phyloP scores from a whole-genome alignment of 92 coral and sea anemone species.

The Montipora capitata region DNA sequence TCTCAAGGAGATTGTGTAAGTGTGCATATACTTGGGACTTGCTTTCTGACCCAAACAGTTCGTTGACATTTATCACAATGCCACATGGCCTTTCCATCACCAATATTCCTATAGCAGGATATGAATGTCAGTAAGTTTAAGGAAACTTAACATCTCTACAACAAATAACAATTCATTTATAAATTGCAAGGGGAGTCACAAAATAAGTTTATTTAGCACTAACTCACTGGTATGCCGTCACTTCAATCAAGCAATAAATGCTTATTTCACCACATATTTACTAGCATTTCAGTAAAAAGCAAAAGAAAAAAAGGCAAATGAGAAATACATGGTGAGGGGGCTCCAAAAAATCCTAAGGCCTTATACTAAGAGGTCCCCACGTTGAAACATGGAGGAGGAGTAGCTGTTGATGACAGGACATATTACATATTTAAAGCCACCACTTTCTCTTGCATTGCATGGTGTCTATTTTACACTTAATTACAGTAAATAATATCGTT shows the following conservation, averaged over 20 bases:
- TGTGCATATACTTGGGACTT: constrained; percentile 71
- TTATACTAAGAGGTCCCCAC: too few relatives aligned
- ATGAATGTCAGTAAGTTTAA: background rate
- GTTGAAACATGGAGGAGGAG: background rate
- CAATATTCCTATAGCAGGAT: constrained; percentile 44
- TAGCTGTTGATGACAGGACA: background rate
- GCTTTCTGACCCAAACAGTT: constrained; percentile 68
- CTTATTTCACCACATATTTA: too few relatives aligned
- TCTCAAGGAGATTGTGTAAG: constrained; percentile 42
- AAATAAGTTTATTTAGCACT: background rate
- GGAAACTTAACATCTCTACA: background rate
- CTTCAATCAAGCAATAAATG: too few relatives aligned
- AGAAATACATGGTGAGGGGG: too few relatives aligned
- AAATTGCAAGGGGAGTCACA: background rate
- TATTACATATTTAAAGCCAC: background rate
- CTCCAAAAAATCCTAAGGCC: too few relatives aligned
- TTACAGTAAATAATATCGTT: background rate
- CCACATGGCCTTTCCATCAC: constrained; percentile 66
- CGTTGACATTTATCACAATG: constrained; percentile 59
- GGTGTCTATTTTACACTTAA: background rate
- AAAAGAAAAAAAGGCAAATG: too few relatives aligned
- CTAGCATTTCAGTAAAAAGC: too few relatives aligned
- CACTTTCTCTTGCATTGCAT: background rate
- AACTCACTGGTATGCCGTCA: background rate
- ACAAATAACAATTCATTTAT: background rate